These are phyloP conservation scores for Notamacropus eugenii DNA, from an alignment of 2,797 vertebrate species.

Conservation along the genomic window DNA sequence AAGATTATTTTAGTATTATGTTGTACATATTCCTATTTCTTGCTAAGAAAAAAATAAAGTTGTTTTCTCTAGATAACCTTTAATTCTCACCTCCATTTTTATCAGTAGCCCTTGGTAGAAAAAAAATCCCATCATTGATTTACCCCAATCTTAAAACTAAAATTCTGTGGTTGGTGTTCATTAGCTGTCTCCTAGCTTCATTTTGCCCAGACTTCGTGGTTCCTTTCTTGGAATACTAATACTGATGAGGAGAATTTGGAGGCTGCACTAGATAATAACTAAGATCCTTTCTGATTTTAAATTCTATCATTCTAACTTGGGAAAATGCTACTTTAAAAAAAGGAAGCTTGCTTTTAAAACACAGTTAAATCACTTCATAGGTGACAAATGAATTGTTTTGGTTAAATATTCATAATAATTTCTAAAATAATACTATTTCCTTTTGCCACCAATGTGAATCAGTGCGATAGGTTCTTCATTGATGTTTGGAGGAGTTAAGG, in stretches of 20 bases:
- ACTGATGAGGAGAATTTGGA: background rate
- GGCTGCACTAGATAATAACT: background rate
- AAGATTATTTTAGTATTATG: background rate
- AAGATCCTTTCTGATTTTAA: background rate
- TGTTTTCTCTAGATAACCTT: background rate
- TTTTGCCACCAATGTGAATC: background rate
- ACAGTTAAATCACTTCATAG: background rate
- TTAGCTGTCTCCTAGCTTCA: background rate
- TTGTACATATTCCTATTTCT: background rate
- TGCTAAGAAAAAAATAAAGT: background rate
- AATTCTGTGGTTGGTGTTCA: background rate
- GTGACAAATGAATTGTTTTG: constrained; percentile 17
- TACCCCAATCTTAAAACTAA: background rate
- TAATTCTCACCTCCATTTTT: background rate
- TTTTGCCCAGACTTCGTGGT: background rate
- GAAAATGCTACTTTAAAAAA: background rate
- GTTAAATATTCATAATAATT: constrained; percentile 15
- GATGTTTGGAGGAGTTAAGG: background rate
- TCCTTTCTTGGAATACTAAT: background rate
- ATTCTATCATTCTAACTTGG: background rate
- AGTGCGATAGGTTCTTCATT: background rate
- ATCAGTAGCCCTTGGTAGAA: background rate
- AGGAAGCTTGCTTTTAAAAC: constrained; percentile 13
- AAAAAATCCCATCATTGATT: background rate
- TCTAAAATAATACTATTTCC: constrained; percentile 9